Evolutionary conservation across 2,888 invertebrate species (phyloP), one percentile per base, ranked within the genome.

Genomic region (Peribatodes rhomboidaria): DNA sequence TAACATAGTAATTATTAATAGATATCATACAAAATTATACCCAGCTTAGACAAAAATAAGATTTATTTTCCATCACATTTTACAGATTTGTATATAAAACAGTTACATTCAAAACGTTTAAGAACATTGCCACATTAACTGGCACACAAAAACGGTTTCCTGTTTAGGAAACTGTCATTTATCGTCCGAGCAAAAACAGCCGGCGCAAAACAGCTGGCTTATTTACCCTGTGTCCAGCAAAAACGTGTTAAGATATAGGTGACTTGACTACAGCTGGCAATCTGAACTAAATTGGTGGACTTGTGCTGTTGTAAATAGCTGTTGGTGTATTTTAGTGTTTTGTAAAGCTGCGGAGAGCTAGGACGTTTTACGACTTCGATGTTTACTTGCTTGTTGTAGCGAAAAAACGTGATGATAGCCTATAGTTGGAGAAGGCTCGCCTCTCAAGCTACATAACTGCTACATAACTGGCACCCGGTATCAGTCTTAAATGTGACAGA

Each of bases 81-180:
- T 37, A 13, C 4, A n/a, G 13, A n/a, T 37, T n/a, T 0, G 37
- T n/a, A 37, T n/a, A 37, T 2, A 37, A 37, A n/a, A 37, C n/a
- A 37, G 6, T 14, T n/a, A n/a, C 13, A 31, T 8, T 9, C 14
- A 16, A 18, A 42, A 42, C 41, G 20, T 11, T 31, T 31, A 18
- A 39, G 20, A 35, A 14, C 20, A 27, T 16, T 11, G 22, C n/a
- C 7, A 20, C 50, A 20, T 55, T 65, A 13, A 70, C 63, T 72
- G 71, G 54, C 61, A 65, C 59, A 72, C 70, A 61, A 68, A 44
- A 39, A 47, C 54, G 49, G 55, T 54, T 68, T 65, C 75, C 78
- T 83, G 82, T 76, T 82, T 81, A 82, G 84, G 85, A 80, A 61
- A 84, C 79, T 76, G 80, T 82, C 85, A 86, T 88, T 86, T 85